Conservation (phyloP, 2,888 invertebrate genomes). For the Caenorhabditis sp. region DNA sequence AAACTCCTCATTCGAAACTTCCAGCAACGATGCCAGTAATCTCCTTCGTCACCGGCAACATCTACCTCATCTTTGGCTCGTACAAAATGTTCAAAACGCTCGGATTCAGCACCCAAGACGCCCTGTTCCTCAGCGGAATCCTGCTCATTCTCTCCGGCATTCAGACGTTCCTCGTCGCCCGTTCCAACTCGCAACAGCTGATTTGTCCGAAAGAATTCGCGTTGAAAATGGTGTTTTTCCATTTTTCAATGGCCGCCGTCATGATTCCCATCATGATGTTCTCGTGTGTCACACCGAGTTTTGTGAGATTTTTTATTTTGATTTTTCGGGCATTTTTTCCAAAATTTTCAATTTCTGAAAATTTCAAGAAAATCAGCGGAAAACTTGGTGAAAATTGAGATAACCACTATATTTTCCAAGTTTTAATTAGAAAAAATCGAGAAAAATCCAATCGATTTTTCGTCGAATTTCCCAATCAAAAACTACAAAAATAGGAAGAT, state of each 20-base stretch:
- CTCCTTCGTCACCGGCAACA: conserved; percentile 23
- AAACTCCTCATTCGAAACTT: too few relatives aligned
- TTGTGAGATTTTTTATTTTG: conserved; percentile 18
- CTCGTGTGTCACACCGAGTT: not conserved
- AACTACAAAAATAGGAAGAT: too few relatives aligned
- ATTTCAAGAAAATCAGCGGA: too few relatives aligned
- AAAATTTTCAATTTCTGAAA: too few relatives aligned
- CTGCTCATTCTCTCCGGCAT: not conserved
- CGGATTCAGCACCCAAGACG: conserved; percentile 1
- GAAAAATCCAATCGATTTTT: too few relatives aligned
- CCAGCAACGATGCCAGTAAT: conserved; percentile 23
- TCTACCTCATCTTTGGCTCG: conserved; percentile 24
- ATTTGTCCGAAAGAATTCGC: conserved; percentile 33
- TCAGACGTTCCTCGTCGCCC: not conserved
- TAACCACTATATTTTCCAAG: not conserved
- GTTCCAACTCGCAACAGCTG: not conserved
- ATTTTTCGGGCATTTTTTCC: too few relatives aligned
- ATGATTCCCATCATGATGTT: not conserved
- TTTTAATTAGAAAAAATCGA: too few relatives aligned
- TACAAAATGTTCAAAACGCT: conserved; percentile 8
- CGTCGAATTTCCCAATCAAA: too few relatives aligned
- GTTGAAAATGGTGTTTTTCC: conserved; percentile 19
- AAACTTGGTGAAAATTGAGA: not conserved
- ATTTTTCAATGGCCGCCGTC: conserved; percentile 11
- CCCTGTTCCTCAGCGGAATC: not conserved